Base-by-base conservation (phyloP, 2,888 invertebrate species). In the Muschampia staudingeri region DNA sequence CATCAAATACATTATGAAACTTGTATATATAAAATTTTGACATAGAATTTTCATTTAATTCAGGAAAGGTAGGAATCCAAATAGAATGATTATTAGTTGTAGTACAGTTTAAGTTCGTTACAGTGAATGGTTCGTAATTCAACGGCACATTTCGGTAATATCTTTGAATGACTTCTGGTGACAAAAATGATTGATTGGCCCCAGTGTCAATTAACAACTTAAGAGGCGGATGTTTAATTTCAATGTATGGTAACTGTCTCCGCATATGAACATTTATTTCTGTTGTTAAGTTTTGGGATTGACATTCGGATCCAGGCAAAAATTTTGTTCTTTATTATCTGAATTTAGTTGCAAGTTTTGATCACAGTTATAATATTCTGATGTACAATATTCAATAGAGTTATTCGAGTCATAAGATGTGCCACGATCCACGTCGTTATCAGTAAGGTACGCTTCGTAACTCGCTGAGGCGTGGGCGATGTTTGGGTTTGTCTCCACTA, bases 1-100 rank as follows among this genome's bases (percentile, higher is more conserved):
- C 61, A 25, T 61, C 61, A 11, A 61, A 61, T 61, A 61, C 25
- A 25, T 61, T 61, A 19, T 61, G 61, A 25, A 61, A 61, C 19
- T 61, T 61, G 25, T 61, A 61, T 25, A 61, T 61, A 61, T 61
- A 61, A 61, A 61, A 61, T 61, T 61, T 61, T n/a, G 61, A 6
- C 7, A 25, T 19, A 1, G 61, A 61, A 25, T 61, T 61, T 25
- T 61, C 61, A 30, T 30, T 30, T 65, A 30, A 30, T 30, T 65
- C 30, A 2, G 65, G 8, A 65, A 65, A 65, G 30, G 65, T 65
- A 9, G 65, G 65, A 65, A 65, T 65, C 25, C 65, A 65, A 25
- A 65, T 65, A 19, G 65, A 65, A 9, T 65, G 19, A 65, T 65
- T 65, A 65, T 65, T 30, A 30, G 65, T 65, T 30, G 65, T 25